A percentile compares a stretch with the other conserved stretches of the same genome.
Conservation (phyloP, 2,113 vertebrate species). For the Serinus canaria region DNA sequence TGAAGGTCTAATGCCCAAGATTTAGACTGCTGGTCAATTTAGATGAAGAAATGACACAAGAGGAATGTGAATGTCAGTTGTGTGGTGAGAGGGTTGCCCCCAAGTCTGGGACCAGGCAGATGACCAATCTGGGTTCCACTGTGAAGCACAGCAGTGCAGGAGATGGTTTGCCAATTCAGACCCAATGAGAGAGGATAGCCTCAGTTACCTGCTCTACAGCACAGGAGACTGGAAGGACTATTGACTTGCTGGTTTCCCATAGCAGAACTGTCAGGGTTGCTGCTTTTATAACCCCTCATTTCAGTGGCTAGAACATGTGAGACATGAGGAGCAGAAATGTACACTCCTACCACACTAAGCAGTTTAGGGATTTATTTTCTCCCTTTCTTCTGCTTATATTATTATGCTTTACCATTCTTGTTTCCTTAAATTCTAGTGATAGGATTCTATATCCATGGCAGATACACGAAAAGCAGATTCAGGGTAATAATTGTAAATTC, state of each 20-base stretch:
- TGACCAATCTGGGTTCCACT: not conserved
- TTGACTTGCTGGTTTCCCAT: not conserved
- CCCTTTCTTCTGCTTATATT: not conserved
- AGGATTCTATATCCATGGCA: not conserved
- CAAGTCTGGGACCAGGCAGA: not conserved
- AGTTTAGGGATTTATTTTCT: not conserved
- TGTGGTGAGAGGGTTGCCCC: not conserved
- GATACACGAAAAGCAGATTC: not conserved
- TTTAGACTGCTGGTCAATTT: not conserved
- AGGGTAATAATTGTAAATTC: not conserved
- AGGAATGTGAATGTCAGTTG: not conserved
- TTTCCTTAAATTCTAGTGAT: not conserved
- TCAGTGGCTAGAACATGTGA: not conserved
- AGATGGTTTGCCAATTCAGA: not conserved
- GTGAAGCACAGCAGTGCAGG: not conserved
- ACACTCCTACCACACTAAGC: not conserved
- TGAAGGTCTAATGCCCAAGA: not conserved
- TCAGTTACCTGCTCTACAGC: not conserved
- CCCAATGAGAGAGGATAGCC: rapidly evolving
- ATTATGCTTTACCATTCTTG: not conserved
- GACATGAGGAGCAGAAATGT: not conserved
- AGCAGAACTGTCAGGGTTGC: not conserved
- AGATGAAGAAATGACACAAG: not conserved
- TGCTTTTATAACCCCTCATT: not conserved
- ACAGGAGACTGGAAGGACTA: not conserved